phyloP scores from a whole-genome alignment of 2,797 vertebrate species.

The Coendou prehensilis region DNA sequence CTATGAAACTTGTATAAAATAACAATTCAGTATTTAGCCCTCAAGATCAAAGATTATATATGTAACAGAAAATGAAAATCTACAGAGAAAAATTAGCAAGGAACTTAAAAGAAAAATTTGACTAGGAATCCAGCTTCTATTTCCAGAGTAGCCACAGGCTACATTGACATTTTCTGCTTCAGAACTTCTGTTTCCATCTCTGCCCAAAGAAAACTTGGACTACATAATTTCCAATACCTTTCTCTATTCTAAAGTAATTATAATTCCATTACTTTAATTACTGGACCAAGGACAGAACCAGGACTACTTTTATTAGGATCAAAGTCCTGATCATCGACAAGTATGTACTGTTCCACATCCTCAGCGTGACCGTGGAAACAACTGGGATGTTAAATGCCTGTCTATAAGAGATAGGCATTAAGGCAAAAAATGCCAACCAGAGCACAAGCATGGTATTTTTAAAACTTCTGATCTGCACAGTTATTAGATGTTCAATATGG shows the following conservation, averaged over 20 bases:
- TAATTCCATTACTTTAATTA: slow-evolving; percentile 22
- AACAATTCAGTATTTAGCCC: not conserved
- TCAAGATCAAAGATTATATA: slow-evolving; percentile 5
- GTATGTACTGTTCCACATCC: not conserved
- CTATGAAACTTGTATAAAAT: not conserved
- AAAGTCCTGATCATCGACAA: not conserved
- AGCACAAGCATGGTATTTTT: not conserved
- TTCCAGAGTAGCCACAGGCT: not conserved
- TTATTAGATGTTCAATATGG: not conserved
- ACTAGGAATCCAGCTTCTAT: not conserved
- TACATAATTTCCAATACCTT: not conserved
- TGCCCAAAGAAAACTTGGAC: not conserved
- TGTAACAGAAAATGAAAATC: not conserved
- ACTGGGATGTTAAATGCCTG: not conserved
- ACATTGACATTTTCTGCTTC: not conserved
- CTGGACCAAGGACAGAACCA: not conserved
- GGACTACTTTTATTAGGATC: not conserved
- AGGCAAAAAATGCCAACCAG: not conserved
- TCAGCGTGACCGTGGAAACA: not conserved
- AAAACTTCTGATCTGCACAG: not conserved
- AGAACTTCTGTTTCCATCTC: not conserved
- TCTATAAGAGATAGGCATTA: not conserved
- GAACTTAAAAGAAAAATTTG: not conserved
- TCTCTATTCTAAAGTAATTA: not conserved
- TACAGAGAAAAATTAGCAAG: not conserved